phyloP scores from a whole-genome alignment of 2,888 invertebrate species.

The Mythimna ferrago region DNA sequence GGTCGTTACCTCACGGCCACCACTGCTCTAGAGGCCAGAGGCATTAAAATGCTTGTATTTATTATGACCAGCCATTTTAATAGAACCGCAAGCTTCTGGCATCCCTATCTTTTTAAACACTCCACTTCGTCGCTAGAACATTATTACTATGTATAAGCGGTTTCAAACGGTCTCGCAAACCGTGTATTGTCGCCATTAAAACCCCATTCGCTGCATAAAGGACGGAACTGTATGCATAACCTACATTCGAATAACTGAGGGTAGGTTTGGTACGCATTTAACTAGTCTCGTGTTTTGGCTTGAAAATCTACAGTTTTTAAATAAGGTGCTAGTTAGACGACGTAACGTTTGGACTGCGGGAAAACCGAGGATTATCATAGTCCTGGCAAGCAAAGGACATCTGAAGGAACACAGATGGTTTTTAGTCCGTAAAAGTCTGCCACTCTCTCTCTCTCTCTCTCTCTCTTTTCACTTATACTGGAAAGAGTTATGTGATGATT shows the following conservation, averaged over 20 bases:
- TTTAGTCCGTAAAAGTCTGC: no score
- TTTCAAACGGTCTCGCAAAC: slow-evolving; percentile 21
- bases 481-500: no score
- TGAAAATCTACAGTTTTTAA: slow-evolving; percentile 1
- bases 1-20: no score
- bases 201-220: slow-evolving; percentile 48
- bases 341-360: no score
- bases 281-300: slow-evolving; percentile 15
- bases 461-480: no score
- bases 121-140: slow-evolving; percentile 5
- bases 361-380: no score
- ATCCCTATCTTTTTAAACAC: slow-evolving; percentile 6
- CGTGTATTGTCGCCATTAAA: slow-evolving; percentile 54
- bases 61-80: background rate
- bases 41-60: no score
- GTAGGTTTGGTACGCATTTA: slow-evolving; percentile 23
- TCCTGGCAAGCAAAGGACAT: no score
- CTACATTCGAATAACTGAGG: slow-evolving; percentile 23
- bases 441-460: no score
- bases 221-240: slow-evolving; percentile 39
- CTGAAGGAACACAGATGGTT: no score
- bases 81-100: background rate
- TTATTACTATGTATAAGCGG: slow-evolving; percentile 28
- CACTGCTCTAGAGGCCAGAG: no score
- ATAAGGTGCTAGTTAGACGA: background rate